phyloP scores from a whole-genome alignment of 2,797 vertebrate genomes.

The Capromys pilorides region DNA sequence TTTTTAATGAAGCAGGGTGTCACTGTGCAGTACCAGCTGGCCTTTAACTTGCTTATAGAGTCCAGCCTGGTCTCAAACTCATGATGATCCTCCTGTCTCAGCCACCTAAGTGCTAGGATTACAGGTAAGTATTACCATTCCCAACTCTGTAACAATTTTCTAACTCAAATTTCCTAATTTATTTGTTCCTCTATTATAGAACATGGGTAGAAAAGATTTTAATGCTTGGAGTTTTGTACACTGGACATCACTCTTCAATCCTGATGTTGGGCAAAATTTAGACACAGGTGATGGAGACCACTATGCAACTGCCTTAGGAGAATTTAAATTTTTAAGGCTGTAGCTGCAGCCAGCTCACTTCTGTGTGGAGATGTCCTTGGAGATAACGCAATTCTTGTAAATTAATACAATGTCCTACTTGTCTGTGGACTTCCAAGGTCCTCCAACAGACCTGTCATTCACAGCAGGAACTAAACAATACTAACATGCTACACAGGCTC shows the following conservation, averaged over 20 bases:
- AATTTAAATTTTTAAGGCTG: no score
- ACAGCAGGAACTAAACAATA: no score
- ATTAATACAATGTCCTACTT: no score
- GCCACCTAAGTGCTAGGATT: not conserved
- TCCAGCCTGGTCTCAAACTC: not conserved
- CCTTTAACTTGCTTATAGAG: not conserved
- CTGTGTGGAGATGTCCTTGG: no score
- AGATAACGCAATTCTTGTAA: no score
- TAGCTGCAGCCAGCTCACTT: no score
- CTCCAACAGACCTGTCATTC: no score
- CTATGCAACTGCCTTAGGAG: no score
- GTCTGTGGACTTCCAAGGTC: no score
- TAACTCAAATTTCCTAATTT: not conserved
- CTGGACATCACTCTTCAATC: not conserved
- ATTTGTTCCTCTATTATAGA: not conserved
- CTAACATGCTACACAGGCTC: not conserved
- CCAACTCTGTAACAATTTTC: not conserved
- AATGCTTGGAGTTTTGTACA: not conserved
- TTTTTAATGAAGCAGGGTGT: not conserved
- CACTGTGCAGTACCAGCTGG: not conserved
- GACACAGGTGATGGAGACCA: not conserved
- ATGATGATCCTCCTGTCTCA: not conserved
- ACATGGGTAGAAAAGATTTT: not conserved
- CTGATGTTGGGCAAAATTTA: not conserved
- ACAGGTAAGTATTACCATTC: not conserved